Percentiles rank a stretch among this genome's conserved stretches.
Conservation (phyloP, 2,888 invertebrate genomes). For the Standfussiana lucernea region DNA sequence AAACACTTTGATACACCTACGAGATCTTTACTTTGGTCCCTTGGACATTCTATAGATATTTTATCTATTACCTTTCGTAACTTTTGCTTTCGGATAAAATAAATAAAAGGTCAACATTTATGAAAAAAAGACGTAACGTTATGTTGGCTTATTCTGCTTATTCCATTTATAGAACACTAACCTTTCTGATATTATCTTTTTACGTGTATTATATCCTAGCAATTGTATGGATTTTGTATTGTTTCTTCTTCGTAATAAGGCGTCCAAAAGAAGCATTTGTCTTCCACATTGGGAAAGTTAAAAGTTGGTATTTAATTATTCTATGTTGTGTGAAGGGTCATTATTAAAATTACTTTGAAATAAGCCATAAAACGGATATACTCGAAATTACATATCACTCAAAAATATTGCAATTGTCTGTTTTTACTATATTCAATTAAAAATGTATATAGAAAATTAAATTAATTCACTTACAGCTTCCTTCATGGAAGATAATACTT, state of each 20-base stretch:
- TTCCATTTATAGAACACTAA: not conserved
- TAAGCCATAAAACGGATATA: not conserved
- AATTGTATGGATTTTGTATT: not conserved
- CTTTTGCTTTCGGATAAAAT: slow-evolving; percentile 5
- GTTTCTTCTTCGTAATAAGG: not conserved
- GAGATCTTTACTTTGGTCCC: not conserved
- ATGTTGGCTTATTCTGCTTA: too few species aligned
- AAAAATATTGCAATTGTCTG: not conserved
- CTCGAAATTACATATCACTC: not conserved
- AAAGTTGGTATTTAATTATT: not conserved
- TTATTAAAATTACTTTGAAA: not conserved
- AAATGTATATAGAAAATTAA: not conserved
- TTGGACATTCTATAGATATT: slow-evolving; percentile 18
- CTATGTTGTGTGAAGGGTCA: not conserved
- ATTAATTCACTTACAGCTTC: not conserved
- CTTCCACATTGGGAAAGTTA: not conserved
- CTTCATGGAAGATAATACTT: not conserved
- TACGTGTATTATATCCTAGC: not conserved
- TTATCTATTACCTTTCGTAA: not conserved
- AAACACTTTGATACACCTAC: slow-evolving; percentile 21
- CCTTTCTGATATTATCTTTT: not conserved
- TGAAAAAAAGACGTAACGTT: not conserved
- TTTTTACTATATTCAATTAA: not conserved
- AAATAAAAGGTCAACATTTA: not conserved
- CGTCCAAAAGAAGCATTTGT: not conserved